Base-by-base conservation (phyloP, 2,113 vertebrate genomes). In the Cottus gobio region DNA sequence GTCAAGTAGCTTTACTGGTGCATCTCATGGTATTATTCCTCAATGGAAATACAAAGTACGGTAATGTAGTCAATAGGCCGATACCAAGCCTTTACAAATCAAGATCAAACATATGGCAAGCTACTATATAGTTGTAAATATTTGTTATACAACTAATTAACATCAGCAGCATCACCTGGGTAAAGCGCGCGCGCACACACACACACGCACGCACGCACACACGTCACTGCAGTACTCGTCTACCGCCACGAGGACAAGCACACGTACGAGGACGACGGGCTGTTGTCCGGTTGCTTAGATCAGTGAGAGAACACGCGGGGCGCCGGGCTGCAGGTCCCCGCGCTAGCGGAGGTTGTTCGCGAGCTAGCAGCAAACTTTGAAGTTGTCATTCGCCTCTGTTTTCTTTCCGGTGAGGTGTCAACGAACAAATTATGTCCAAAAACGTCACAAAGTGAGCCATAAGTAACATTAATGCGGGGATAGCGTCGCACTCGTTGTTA, bases 341-440 rank as follows among this genome's bases (percentile, higher is more conserved):
- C n/a, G n/a, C n/a, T n/a, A n/a, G n/a, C n/a, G n/a, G n/a, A n/a
- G n/a, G n/a, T n/a, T n/a, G n/a, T 72, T 81, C 73, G 71, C 77
- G 22, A 52, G 74, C 71, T 73, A 87, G 36, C 75, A 37, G 7
- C 12, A 65, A 88, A 90, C 81, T 88, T 84, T 71, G 34, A 3
- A 73, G 74, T 72, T 68, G 61, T 65, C 28, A 71, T 10, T 22
- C 12, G 9, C 72, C 64, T 57, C 48, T 30, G 24, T 13, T 15
- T 66, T 8, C 66, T 13, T 61, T 60, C 0, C 22, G 2, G 12
- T 22, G 24, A 20, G 0, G 1, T 88, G 78, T 79, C 88, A 88
- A 42, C 56, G 18, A 10, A 37, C 5, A 1, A 1, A 4, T 16
- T 2, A 30, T 54, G 34, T 36, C 13, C 26, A 22, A 26, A 66